Percentiles rank a stretch among this genome's conserved stretches.
These are phyloP conservation scores for Drosophila rufa DNA, from an alignment of 1,140 invertebrate genomes.

Conservation along the genomic window DNA sequence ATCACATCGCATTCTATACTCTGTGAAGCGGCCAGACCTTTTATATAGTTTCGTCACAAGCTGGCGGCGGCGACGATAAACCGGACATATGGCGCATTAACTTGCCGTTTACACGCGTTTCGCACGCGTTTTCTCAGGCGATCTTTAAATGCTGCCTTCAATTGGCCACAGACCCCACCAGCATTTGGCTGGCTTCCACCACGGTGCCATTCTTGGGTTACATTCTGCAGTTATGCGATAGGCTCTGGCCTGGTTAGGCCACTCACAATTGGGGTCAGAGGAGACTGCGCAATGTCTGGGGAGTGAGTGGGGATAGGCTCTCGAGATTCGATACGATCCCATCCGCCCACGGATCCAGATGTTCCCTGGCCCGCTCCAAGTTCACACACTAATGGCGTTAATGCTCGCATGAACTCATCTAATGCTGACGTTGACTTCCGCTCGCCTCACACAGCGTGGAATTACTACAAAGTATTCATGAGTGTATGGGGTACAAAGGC, in stretches of 20 bases:
- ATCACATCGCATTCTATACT: constrained; percentile 36
- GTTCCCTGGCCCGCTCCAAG: constrained; percentile 1
- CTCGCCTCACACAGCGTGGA: constrained; percentile 26
- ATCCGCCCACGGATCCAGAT: constrained; percentile 13
- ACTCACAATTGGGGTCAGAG: constrained; percentile 29
- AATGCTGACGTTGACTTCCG: constrained; percentile 71
- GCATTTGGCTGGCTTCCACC: constrained; percentile 53
- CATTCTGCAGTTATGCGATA: constrained; percentile 27
- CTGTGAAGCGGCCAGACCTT: constrained; percentile 34
- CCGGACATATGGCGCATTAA: constrained; percentile 48
- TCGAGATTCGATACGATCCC: constrained; percentile 8
- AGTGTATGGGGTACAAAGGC: constrained; percentile 11
- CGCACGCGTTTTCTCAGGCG: constrained; percentile 37
- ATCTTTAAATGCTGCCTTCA: constrained; percentile 33
- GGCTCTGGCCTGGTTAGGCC: constrained; percentile 24
- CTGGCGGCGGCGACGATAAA: constrained; percentile 29
- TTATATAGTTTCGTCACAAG: constrained; percentile 43
- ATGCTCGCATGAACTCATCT: constrained; percentile 65
- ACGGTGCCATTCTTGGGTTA: constrained; percentile 27
- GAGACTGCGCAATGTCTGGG: constrained; percentile 16
- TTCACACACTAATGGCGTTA: constrained; percentile 22
- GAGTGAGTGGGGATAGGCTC: neutral
- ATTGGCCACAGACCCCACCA: constrained; percentile 30
- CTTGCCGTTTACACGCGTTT: constrained; percentile 41
- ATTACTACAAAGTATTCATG: constrained; percentile 5